Percentiles rank a stretch among this genome's conserved stretches.
Conservation (phyloP, 2,797 vertebrate species). For the Brachyalestes nurse region DNA sequence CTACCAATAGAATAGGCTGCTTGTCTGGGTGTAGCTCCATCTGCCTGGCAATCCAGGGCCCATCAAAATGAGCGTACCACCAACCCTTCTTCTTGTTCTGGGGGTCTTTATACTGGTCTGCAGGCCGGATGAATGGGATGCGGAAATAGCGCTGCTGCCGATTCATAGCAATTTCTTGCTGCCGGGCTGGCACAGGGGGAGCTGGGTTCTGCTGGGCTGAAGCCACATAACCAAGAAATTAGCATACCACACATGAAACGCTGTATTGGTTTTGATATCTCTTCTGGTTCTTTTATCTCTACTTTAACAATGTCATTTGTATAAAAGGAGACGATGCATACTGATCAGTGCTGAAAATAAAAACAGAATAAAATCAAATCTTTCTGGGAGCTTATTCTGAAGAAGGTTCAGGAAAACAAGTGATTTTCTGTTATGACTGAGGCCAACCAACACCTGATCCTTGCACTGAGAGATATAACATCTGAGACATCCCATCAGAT, state of each 20-base stretch:
- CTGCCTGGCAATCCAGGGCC: slow-evolving; percentile 96
- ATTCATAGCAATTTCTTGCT: slow-evolving; percentile 89
- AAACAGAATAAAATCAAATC: slow-evolving; percentile 7
- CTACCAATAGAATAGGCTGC: slow-evolving; percentile 92
- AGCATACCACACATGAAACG: slow-evolving; percentile 14
- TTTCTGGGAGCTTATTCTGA: slow-evolving; percentile 17
- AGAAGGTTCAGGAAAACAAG: slow-evolving; percentile 29
- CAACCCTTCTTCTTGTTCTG: slow-evolving; percentile 99
- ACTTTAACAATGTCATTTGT: background rate
- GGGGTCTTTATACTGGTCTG: slow-evolving; percentile 97
- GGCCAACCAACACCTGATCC: slow-evolving; percentile 38
- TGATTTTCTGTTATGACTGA: slow-evolving; percentile 36
- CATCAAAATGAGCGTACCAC: slow-evolving; percentile 99
- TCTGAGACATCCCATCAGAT: slow-evolving; percentile 26
- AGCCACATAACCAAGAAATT: slow-evolving; percentile 9
- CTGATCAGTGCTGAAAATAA: background rate
- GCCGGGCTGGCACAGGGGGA: slow-evolving; percentile 79
- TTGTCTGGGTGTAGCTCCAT: slow-evolving; percentile 99
- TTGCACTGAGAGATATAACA: slow-evolving; percentile 4
- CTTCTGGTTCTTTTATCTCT: background rate
- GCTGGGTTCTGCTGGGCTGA: slow-evolving; percentile 91
- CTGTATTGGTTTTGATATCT: background rate
- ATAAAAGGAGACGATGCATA: slow-evolving; percentile 14
- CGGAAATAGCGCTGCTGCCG: slow-evolving; percentile 97
- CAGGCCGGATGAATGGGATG: slow-evolving; percentile 96